Evolutionary conservation across 2,113 vertebrate species (phyloP), one percentile per base, ranked within the genome.

Genomic region (Sceloporus undulatus): DNA sequence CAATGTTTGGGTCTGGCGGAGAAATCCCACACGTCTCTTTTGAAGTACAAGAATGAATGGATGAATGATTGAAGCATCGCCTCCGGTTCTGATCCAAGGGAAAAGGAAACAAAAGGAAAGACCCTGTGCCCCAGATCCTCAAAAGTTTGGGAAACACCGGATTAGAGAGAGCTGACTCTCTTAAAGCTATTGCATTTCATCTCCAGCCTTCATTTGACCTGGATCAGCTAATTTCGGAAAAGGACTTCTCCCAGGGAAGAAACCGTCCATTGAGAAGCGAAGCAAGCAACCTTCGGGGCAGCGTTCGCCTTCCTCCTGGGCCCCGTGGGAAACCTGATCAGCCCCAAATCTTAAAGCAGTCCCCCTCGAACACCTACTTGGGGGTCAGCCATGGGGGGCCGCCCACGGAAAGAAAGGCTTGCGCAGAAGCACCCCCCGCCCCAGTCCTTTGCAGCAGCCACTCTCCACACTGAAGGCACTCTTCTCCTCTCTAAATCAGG

Each of bases 161-260:
- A 40, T 0, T n/a, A 21, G 68, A 65, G 79, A 75, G 40, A 14
- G 6, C 38, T 9, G 25, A 23, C 56, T 1, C 38, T 19, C 21
- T 74, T 42, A 87, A 82, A 87, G 86, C 86, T 75, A 87, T 65
- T 87, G 86, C 70, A 19, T 75, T 73, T 48, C 48, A 48, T 48
- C 71, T 75, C 59, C 79, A 82, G 52, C 79, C 40, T 82, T 14
- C 34, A 0, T 42, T 48, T 23, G 29, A 54, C 86, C 79, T 34
- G 86, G 70, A 82, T 25, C 5, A 62, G 9, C 59, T 13, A 19
- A 62, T 62, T 62, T 19, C 18, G 13, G 9, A 34, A 38, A 80
- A 34, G 21, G 16, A 34, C n/a, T 18, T 40, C 65, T 65, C 65
- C 81, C 2, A 27, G 25, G 5, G 29, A 29, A 25, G 79, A 48